Evolutionary conservation across 2,888 invertebrate species (phyloP), one percentile per base, ranked within the genome.

Genomic region (Apotomis capreana): DNA sequence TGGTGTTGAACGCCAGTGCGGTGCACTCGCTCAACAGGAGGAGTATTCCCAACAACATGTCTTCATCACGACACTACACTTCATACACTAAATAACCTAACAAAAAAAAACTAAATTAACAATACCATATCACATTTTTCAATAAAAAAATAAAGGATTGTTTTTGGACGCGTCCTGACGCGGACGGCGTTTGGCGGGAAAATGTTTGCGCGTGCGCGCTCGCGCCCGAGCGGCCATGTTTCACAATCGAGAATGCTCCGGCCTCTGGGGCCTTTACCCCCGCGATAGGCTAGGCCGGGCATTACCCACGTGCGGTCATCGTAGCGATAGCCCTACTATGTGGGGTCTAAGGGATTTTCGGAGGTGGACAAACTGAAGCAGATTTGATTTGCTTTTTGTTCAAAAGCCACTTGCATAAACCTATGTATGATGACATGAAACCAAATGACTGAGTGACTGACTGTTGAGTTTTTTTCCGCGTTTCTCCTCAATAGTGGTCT

Each of bases 121-220:
- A 51, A 70, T 49, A 70, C 60, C 70, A 71, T 62, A 26, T 70
- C 37, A 73, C 61, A 60, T 68, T 69, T 65, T 68, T 26, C 37
- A 67, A 57, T 72, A 68, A 71, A 70, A 64, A 54, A 74, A 68
- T 54, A 64, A 77, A 77, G 78, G 77, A 75, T 78, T 78, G 79
- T 80, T 81, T 80, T 79, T 69, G 76, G 78, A 84, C 83, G 87
- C 86, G 87, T 81, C 83, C 84, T 79, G 79, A 78, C 87, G 83
- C 86, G 82, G 78, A 81, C 85, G 83, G 81, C 81, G 89, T 84
- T 85, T 88, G 89, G 90, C 91, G 90, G 89, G 89, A 91, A 90
- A 90, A 89, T 90, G 91, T 82, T 76, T 74, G 86, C 87, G 89
- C 89, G 83, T 83, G 88, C 86, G 88, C 89, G 83, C 84, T 83